phyloP scores from a whole-genome alignment of 1,140 invertebrate genomes.

The Littorina saxatilis region DNA sequence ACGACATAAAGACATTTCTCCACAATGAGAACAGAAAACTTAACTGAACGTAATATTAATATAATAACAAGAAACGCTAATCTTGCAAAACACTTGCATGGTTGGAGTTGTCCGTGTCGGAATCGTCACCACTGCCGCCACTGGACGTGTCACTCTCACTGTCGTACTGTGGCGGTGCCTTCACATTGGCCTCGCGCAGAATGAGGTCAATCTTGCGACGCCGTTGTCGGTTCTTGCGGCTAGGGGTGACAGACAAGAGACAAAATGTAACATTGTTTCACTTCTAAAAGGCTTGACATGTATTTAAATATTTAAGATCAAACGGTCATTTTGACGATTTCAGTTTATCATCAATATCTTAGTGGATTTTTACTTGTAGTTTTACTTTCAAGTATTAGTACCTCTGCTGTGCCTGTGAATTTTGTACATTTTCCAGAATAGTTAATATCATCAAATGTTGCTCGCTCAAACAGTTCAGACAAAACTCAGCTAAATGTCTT shows the following conservation, averaged over 20 bases:
- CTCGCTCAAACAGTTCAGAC: too few species aligned
- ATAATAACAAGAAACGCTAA: too few species aligned
- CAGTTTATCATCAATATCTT: background rate
- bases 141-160: slow-evolving; percentile 44
- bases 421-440: too few species aligned
- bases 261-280: background rate
- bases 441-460: too few species aligned
- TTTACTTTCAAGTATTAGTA: too few species aligned
- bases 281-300: background rate
- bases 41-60: too few species aligned
- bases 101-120: slow-evolving; percentile 36
- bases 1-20: too few species aligned
- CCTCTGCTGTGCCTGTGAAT: too few species aligned
- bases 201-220: slow-evolving; percentile 65
- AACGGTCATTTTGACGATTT: background rate
- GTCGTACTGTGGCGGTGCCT: slow-evolving; percentile 34
- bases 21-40: too few species aligned
- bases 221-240: slow-evolving; percentile 64
- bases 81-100: too few species aligned
- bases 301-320: background rate
- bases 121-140: slow-evolving; percentile 42
- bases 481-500: too few species aligned
- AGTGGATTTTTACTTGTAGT: too few species aligned
- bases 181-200: slow-evolving; percentile 57
- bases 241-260: slow-evolving; percentile 44